Evolutionary conservation across 2,113 vertebrate genomes (phyloP).

Genomic region (Hydropotes inermis): DNA sequence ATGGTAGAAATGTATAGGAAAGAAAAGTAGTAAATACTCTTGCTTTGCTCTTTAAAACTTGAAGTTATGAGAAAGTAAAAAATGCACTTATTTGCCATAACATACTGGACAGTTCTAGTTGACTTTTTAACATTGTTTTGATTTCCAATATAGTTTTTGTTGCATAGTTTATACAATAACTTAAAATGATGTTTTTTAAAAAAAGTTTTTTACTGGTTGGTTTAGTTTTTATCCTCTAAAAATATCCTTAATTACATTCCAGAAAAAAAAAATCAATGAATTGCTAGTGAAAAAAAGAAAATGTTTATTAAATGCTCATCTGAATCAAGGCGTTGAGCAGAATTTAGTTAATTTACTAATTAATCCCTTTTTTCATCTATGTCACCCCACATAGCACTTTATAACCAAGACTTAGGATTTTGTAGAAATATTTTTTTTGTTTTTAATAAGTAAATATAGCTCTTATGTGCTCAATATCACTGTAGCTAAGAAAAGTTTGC

Average conservation of each 20-base stretch:
- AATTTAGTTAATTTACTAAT: constrained; percentile 47
- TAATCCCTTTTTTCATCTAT: constrained; percentile 1
- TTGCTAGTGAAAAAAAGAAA: background rate
- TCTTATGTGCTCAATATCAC: background rate
- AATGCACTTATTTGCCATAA: background rate
- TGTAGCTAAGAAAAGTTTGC: background rate
- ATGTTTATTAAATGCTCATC: constrained; percentile 50
- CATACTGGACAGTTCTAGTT: background rate
- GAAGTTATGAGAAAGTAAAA: background rate
- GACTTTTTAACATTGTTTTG: background rate
- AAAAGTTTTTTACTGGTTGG: background rate
- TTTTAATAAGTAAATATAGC: background rate
- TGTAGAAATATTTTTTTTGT: background rate
- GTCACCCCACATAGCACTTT: background rate
- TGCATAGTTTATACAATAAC: background rate
- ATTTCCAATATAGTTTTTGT: constrained; percentile 3
- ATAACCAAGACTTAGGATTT: constrained; percentile 1
- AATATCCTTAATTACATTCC: constrained; percentile 38
- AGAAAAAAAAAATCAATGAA: constrained; percentile 24
- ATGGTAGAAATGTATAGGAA: background rate
- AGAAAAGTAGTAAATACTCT: background rate
- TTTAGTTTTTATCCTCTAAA: constrained; percentile 14
- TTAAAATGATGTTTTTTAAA: constrained; percentile 11
- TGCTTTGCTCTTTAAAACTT: background rate
- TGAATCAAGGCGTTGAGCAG: constrained; percentile 29